Percentiles rank a stretch among this genome's conserved stretches.
Evolutionary conservation across 2,113 vertebrate species (phyloP).

Genomic region (Onychostoma macrolepis): DNA sequence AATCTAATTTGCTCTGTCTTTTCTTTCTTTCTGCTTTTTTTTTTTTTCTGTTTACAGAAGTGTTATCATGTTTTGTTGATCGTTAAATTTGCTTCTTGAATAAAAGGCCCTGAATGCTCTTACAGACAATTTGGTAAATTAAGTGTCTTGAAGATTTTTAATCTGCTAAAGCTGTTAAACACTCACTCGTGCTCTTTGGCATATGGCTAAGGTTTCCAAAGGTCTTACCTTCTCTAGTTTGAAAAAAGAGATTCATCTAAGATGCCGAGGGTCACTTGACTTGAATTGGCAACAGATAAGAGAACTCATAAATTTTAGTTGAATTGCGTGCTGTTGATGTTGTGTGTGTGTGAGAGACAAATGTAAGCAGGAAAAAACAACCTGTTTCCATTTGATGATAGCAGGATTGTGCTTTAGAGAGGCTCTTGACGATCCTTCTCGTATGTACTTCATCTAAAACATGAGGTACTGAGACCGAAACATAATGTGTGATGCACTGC

Average conservation of each 20-base stretch:
- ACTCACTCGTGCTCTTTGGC: not conserved
- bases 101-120: conserved; percentile 53
- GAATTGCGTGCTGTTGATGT: not conserved
- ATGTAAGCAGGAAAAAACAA: not conserved
- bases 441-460: conserved; percentile 5
- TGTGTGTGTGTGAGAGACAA: not conserved
- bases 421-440: conserved; percentile 5
- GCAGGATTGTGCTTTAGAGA: not conserved
- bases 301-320: not conserved
- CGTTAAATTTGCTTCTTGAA: conserved; percentile 48
- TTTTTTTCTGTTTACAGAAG: conserved; percentile 56
- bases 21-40: conserved; percentile 69
- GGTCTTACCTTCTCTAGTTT: not conserved
- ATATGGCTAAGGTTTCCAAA: not conserved
- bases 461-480: not conserved
- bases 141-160: conserved; percentile 38
- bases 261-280: conserved; percentile 29
- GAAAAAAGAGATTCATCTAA: not conserved
- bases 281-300: not conserved
- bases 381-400: conserved; percentile 9
- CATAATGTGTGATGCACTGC: not conserved
- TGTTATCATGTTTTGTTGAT: conserved; percentile 43
- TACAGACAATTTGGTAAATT: not conserved
- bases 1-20: conserved; percentile 66
- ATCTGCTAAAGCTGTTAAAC: not conserved